A percentile compares a stretch with the other conserved stretches of the same genome.
Conservation (phyloP, 2,113 vertebrate genomes). For the Myotis brandtii region DNA sequence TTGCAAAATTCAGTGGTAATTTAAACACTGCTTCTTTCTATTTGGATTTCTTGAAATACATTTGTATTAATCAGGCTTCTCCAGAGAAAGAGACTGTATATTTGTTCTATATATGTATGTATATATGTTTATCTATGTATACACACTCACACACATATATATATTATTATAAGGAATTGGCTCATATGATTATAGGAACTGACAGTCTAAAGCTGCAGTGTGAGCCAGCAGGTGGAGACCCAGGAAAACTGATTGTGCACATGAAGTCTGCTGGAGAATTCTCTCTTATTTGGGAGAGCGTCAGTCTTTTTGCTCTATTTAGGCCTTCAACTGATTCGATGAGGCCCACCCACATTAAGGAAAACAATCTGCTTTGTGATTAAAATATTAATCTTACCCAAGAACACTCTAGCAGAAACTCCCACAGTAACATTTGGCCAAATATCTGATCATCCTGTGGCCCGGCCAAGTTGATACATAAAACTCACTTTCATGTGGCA, state of each 20-base stretch:
- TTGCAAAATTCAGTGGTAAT: slow-evolving; percentile 34
- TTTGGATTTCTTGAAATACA: slow-evolving; percentile 35
- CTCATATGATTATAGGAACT: not conserved
- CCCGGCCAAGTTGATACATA: not conserved
- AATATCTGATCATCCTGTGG: not conserved
- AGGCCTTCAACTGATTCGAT: not conserved
- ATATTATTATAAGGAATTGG: not conserved
- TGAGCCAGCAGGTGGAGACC: not conserved
- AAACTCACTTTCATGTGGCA: not conserved
- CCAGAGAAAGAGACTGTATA: not conserved
- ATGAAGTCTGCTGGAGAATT: not conserved
- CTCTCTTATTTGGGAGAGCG: not conserved
- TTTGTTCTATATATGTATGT: not conserved
- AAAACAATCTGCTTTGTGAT: not conserved
- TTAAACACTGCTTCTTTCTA: slow-evolving; percentile 50
- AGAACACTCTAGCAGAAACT: not conserved
- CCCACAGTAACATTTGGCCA: not conserved
- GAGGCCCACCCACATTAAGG: not conserved
- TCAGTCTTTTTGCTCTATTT: not conserved
- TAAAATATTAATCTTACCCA: not conserved
- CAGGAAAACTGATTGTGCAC: not conserved
- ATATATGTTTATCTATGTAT: not conserved
- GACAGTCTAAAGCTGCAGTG: not conserved
- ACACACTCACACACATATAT: too few relatives aligned
- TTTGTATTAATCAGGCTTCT: slow-evolving; percentile 15